phyloP scores from a whole-genome alignment of 2,113 vertebrate species.

The Pituophis catenifer region DNA sequence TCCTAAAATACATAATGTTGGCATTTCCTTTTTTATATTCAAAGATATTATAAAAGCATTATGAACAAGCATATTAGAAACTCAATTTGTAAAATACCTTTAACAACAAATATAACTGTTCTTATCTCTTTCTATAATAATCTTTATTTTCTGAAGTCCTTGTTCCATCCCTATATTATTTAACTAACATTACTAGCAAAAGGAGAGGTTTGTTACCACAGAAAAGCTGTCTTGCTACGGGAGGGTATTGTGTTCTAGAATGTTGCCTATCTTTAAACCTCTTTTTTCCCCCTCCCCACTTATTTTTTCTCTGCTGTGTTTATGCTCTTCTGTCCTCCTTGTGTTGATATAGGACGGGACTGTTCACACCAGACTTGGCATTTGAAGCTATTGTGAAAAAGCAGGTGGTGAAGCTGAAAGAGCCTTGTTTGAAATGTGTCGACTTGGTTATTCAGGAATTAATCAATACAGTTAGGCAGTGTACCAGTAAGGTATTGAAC shows the following conservation, averaged over 20 bases:
- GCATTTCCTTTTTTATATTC: background rate
- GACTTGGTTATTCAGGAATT: conserved; percentile 94
- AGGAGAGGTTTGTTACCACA: too few relatives aligned
- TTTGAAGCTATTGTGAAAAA: conserved; percentile 98
- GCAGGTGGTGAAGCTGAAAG: conserved; percentile 97
- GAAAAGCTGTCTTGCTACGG: background rate
- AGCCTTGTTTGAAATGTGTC: conserved; percentile 95
- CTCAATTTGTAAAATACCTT: background rate
- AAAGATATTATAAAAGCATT: background rate
- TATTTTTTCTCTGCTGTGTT: conserved; percentile 49
- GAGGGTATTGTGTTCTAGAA: background rate
- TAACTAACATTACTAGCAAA: background rate
- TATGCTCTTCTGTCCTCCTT: conserved; percentile 35
- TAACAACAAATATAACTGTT: background rate
- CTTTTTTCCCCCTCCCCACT: conserved; percentile 19
- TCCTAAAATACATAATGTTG: background rate
- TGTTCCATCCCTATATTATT: background rate
- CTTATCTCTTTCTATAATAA: background rate
- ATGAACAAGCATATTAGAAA: background rate
- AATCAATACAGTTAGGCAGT: conserved; percentile 90
- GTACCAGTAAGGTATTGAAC: conserved; percentile 88
- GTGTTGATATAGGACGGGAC: conserved; percentile 84
- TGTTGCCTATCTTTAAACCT: background rate
- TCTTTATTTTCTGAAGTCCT: background rate
- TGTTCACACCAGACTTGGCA: conserved; percentile 96